A percentile compares a stretch with the other conserved stretches of the same genome.
These are phyloP conservation scores for Haliclona indistincta DNA, from an alignment of 37 sponge, comb jelly and placozoan species.

Conservation along the genomic window DNA sequence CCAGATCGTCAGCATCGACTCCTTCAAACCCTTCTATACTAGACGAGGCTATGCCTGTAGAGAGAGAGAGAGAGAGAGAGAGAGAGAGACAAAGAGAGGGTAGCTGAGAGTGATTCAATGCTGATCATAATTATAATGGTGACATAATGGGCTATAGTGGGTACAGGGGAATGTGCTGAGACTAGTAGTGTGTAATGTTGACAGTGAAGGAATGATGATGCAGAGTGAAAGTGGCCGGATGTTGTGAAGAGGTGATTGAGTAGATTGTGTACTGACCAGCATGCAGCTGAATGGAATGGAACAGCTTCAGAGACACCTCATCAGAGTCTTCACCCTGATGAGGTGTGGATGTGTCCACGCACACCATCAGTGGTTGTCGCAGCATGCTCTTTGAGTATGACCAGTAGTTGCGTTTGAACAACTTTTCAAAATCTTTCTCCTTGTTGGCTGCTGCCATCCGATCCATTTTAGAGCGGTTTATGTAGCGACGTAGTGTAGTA, in stretches of 20 bases:
- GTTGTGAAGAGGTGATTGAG: too few species aligned
- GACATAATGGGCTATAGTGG: not conserved
- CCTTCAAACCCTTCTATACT: slow-evolving; percentile 69
- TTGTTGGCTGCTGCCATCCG: slow-evolving; percentile 63
- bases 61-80: not conserved
- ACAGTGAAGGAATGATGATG: not conserved
- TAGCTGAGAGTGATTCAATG: not conserved
- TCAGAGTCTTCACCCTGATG: slow-evolving; percentile 71
- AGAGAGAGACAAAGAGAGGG: not conserved
- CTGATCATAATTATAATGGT: not conserved
- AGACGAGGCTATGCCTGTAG: slow-evolving; percentile 66
- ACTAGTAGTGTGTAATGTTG: too few species aligned
- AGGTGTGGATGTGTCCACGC: too few species aligned
- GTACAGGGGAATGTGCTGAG: too few species aligned
- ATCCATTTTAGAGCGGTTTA: slow-evolving; percentile 71
- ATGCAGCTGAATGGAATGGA: slow-evolving; percentile 77
- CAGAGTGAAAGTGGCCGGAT: too few species aligned
- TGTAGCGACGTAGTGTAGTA: slow-evolving; percentile 80
- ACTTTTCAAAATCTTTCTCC: slow-evolving; percentile 85
- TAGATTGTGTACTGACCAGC: slow-evolving; percentile 49
- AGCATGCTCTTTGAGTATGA: slow-evolving; percentile 89
- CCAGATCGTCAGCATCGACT: slow-evolving; percentile 65
- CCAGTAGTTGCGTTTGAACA: slow-evolving; percentile 90
- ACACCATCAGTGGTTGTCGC: slow-evolving; percentile 75
- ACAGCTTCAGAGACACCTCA: slow-evolving; percentile 78